Conservation (phyloP, 2,888 invertebrate genomes). For the Synergus laeviventris region DNA sequence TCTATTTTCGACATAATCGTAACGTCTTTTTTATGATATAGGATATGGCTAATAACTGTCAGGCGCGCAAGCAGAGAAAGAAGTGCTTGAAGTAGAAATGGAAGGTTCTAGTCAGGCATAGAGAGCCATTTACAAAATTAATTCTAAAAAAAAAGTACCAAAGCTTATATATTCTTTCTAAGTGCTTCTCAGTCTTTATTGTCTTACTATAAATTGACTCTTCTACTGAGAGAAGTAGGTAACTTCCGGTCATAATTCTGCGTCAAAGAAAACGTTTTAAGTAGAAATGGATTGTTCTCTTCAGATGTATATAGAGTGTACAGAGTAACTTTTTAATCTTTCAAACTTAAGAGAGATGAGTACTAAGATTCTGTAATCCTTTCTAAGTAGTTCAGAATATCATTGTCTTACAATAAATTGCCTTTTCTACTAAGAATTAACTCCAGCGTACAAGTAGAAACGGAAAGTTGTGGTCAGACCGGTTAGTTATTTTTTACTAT, state of each 20-base stretch:
- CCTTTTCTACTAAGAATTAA: too few relatives aligned
- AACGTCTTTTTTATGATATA: too few relatives aligned
- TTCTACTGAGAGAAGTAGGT: too few relatives aligned
- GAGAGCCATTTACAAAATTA: background rate
- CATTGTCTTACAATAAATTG: too few relatives aligned
- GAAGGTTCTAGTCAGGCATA: background rate
- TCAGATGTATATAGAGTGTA: background rate
- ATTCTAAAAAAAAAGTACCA: background rate
- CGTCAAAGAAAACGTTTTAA: background rate
- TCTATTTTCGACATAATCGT: too few relatives aligned
- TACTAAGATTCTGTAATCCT: too few relatives aligned
- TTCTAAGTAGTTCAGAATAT: too few relatives aligned
- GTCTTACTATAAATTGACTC: background rate
- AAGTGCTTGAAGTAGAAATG: background rate
- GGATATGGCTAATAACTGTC: background rate
- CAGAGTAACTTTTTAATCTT: background rate
- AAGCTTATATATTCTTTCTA: background rate
- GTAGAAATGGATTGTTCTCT: background rate
- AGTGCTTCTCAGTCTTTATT: background rate
- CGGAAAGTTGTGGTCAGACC: background rate
- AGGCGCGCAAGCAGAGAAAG: background rate
- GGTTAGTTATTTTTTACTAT: background rate
- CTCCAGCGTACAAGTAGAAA: too few relatives aligned
- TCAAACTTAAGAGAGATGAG: background rate
- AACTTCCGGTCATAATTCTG: background rate